Conservation (phyloP, 2,113 vertebrate genomes). For the Turnix velox region DNA sequence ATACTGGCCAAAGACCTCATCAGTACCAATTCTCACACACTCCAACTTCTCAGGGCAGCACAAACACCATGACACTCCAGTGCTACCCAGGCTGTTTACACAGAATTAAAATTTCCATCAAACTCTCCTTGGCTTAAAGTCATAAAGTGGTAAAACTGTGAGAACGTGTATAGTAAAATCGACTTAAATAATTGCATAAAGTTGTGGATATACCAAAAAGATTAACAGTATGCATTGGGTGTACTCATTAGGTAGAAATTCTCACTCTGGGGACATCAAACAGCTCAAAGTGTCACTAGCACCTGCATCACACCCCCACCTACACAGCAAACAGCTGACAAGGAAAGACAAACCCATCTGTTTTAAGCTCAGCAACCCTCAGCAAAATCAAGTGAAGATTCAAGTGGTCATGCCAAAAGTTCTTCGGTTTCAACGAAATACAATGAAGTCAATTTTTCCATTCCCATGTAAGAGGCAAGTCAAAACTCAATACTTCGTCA, state of each 20-base stretch:
- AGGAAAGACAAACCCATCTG: slow-evolving; percentile 10
- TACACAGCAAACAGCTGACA: slow-evolving; percentile 40
- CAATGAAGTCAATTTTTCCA: slow-evolving; percentile 35
- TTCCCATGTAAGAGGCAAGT: slow-evolving; percentile 17
- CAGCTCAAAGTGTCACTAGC: slow-evolving; percentile 52
- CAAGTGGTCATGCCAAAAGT: slow-evolving; percentile 30
- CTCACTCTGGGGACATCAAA: slow-evolving; percentile 26
- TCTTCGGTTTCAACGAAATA: slow-evolving; percentile 35
- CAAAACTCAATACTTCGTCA: slow-evolving; percentile 44
- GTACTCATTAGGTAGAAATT: slow-evolving; percentile 32
- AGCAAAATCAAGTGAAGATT: slow-evolving; percentile 43
- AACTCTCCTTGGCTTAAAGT: background rate
- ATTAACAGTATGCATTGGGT: background rate
- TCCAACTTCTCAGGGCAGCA: background rate
- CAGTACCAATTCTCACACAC: background rate
- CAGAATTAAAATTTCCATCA: background rate
- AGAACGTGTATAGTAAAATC: background rate
- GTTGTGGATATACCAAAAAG: slow-evolving; percentile 26
- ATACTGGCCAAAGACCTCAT: background rate
- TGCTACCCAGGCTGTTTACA: background rate
- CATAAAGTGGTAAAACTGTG: background rate
- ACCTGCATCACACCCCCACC: slow-evolving; percentile 55
- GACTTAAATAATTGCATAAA: slow-evolving; percentile 14
- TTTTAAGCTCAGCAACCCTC: slow-evolving; percentile 9
- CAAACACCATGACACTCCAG: background rate